A percentile compares a stretch with the other conserved stretches of the same genome.
These are phyloP conservation scores for Bradypodion ventrale DNA, from an alignment of 2,797 vertebrate species.

Conservation along the genomic window DNA sequence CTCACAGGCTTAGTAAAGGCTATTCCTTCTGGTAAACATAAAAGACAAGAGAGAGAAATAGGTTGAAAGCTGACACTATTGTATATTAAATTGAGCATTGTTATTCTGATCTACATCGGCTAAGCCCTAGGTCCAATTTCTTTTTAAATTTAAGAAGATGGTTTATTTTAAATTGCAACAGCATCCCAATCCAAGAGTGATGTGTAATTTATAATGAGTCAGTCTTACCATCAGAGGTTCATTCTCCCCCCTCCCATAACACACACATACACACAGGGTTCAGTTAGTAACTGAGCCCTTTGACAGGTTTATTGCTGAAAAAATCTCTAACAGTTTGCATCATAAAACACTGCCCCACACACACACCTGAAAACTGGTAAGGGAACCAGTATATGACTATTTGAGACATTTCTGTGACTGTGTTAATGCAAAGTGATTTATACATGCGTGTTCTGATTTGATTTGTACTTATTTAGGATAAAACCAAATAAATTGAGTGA, in stretches of 20 bases:
- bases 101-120: constrained; percentile 32
- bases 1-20: no score
- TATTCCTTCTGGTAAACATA: not conserved
- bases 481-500: constrained; percentile 49
- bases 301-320: constrained; percentile 54
- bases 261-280: constrained; percentile 35
- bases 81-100: not conserved
- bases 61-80: not conserved
- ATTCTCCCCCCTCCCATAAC: constrained; percentile 22
- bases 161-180: constrained; percentile 30
- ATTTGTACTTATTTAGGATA: constrained; percentile 52
- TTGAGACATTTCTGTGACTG: constrained; percentile 46
- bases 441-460: constrained; percentile 20
- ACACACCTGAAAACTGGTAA: constrained; percentile 25
- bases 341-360: constrained; percentile 14
- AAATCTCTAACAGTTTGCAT: constrained; percentile 55
- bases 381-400: constrained; percentile 35
- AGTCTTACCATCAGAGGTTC: constrained; percentile 17
- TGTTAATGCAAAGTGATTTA: constrained; percentile 49
- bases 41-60: not conserved
- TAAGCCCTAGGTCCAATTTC: not conserved
- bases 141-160: constrained; percentile 30
- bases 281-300: constrained; percentile 47
- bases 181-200: constrained; percentile 19
- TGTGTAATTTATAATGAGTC: constrained; percentile 5